These are phyloP conservation scores for Phaenicophaeus curvirostris DNA, from an alignment of 2,797 vertebrate species.

Conservation along the genomic window DNA sequence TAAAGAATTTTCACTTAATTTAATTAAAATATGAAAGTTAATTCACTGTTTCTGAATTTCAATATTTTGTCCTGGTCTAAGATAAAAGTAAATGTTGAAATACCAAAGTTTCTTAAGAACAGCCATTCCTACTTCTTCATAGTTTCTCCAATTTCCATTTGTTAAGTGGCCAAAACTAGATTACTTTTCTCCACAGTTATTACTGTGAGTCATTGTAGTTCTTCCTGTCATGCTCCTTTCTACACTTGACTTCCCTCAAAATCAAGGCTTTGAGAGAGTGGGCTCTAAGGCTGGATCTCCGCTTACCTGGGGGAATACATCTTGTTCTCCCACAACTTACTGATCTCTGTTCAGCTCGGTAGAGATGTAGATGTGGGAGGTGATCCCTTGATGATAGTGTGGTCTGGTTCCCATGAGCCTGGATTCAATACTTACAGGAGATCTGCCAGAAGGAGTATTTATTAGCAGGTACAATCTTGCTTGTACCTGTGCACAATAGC, in stretches of 20 bases:
- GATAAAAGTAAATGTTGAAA: background rate
- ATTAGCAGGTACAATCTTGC: background rate
- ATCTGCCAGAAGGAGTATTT: background rate
- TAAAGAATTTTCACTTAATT: rapidly evolving
- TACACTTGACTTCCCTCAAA: background rate
- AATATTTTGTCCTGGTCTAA: background rate
- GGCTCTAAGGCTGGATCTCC: background rate
- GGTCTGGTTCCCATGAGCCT: background rate
- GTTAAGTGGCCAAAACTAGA: background rate
- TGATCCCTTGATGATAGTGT: background rate
- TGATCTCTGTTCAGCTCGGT: background rate
- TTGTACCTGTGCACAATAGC: background rate
- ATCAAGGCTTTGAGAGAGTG: background rate
- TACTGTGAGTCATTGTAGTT: rapidly evolving
- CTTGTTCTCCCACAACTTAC: background rate
- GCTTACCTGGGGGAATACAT: background rate
- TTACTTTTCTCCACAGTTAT: background rate
- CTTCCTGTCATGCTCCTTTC: background rate
- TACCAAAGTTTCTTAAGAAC: background rate
- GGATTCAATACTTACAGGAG: background rate
- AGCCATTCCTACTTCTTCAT: background rate
- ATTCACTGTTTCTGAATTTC: background rate
- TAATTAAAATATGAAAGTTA: background rate
- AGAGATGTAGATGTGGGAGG: no score
- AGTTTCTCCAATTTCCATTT: background rate